Conservation (phyloP, 1,140 invertebrate species). For the Megathymus violae region DNA sequence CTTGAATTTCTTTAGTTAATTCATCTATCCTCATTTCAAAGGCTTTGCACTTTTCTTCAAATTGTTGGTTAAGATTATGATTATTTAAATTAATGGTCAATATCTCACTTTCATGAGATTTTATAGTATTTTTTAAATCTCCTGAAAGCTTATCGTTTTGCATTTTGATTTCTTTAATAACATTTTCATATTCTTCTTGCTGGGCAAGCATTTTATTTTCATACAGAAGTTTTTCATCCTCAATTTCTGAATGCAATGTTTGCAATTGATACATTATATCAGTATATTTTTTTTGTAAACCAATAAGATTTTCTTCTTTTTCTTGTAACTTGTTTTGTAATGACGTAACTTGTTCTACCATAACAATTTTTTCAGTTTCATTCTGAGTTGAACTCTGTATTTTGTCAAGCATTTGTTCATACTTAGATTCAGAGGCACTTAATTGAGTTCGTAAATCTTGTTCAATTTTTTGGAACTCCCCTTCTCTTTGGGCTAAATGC, state of each 20-base stretch:
- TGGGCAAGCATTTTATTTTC: conserved; percentile 77
- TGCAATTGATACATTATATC: conserved; percentile 77
- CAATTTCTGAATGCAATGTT: conserved; percentile 71
- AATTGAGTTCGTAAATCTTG: conserved; percentile 77
- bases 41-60: conserved; percentile 42
- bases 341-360: conserved; percentile 66
- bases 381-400: conserved; percentile 74
- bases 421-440: conserved; percentile 75
- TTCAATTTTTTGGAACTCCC: conserved; percentile 84
- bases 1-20: conserved; percentile 59
- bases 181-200: conserved; percentile 76
- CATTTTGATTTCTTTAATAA: conserved; percentile 57
- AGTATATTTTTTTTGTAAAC: conserved; percentile 61
- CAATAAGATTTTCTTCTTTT: conserved; percentile 75
- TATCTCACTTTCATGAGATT: conserved; percentile 41
- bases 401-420: conserved; percentile 79
- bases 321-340: conserved; percentile 77
- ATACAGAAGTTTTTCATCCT: conserved; percentile 73
- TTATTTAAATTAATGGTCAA: conserved; percentile 33
- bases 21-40: conserved; percentile 55
- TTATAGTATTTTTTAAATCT: conserved; percentile 49
- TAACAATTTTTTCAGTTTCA: conserved; percentile 80
- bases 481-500: conserved; percentile 85
- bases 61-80: conserved; percentile 51
- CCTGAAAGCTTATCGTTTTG: conserved; percentile 51